Evolutionary conservation across 2,113 vertebrate genomes (phyloP), one percentile per base, ranked within the genome.

Genomic region (Apteryx mantelli): DNA sequence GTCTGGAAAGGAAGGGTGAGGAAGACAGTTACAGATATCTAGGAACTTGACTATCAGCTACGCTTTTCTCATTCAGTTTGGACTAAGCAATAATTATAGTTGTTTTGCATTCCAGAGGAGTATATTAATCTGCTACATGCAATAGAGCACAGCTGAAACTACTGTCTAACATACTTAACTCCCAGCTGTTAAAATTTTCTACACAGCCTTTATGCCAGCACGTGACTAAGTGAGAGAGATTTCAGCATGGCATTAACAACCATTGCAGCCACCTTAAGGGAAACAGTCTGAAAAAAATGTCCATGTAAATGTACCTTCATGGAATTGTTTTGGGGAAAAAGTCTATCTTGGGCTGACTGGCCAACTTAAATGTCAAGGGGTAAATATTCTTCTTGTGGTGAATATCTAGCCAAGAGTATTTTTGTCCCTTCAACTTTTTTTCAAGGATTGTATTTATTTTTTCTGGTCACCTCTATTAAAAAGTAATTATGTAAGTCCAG

Each of bases 321-420:
- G 20, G 61, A 81, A 56, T 61, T 92, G 13, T 73, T 92, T 94
- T 92, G 73, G 94, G 56, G 61, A 80, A 94, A 96, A 92, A 92
- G 7, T 78, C 44, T 79, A 68, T 91, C 88, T 95, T 88, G 80
- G 64, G 32, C 55, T 90, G 60, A 36, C 34, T 71, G 55, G 34
- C 26, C 60, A 89, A 74, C 46, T 20, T 40, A 95, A 90, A 94
- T 83, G 18, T 88, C 90, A 95, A 91, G 46, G 55, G 91, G 42
- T 68, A 95, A 94, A 92, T 93, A 92, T 78, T 81, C 20, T 16
- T 52, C 56, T 89, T n/a, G 70, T 81, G 50, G 60, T 52, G 52
- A 89, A 68, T 55, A 90, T 82, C 0, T 7, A 70, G 77, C 32
- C 56, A 92, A 55, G 16, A 68, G 8, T 88, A 84, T 88, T 94